These are phyloP conservation scores for Corythaeola cristata DNA, from an alignment of 2,113 vertebrate species.

Conservation along the genomic window DNA sequence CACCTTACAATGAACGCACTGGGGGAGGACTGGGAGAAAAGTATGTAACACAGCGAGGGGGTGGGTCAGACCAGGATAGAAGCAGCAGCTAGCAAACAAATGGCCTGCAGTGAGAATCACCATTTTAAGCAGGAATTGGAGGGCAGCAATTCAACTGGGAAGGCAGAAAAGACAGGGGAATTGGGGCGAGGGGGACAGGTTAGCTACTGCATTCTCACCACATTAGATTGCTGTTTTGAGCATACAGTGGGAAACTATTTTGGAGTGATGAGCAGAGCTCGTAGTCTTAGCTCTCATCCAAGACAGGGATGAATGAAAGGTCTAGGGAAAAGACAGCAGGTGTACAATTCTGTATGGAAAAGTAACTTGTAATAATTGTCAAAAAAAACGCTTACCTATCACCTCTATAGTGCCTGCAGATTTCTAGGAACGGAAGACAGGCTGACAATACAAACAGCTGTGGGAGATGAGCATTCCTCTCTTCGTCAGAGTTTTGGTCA, in stretches of 20 bases:
- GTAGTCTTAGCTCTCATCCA: background rate
- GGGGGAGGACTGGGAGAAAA: background rate
- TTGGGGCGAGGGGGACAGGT: fast-evolving
- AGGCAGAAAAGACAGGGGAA: background rate
- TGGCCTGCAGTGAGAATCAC: background rate
- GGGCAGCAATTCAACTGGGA: background rate
- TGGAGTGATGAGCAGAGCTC: background rate
- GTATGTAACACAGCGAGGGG: background rate
- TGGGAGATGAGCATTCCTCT: background rate
- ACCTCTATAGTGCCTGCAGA: background rate
- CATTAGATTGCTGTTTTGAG: background rate
- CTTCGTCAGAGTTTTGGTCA: background rate
- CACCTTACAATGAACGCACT: background rate
- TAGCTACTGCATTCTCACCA: background rate
- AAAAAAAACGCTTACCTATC: background rate
- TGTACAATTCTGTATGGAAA: background rate
- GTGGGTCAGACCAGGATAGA: background rate
- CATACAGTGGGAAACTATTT: background rate
- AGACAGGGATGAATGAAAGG: background rate
- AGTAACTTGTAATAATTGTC: background rate
- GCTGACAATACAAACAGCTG: background rate
- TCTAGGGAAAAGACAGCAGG: background rate
- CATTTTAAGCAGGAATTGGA: background rate
- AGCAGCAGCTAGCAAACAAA: background rate
- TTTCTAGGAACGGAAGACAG: background rate